These are phyloP conservation scores for Opisthograptis luteolata DNA, from an alignment of 2,888 invertebrate genomes.

Conservation along the genomic window DNA sequence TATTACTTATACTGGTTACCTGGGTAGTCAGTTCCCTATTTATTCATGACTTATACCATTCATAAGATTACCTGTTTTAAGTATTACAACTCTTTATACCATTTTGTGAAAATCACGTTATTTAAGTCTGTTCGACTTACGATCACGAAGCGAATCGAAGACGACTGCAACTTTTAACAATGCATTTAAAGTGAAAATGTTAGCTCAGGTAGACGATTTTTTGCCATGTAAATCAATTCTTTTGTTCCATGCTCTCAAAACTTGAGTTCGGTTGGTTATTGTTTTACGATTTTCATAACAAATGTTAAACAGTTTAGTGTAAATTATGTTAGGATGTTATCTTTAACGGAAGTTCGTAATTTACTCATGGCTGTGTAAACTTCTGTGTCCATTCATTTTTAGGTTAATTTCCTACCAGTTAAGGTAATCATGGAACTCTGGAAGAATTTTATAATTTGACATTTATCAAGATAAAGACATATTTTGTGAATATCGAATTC, in stretches of 20 bases:
- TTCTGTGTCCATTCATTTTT: constrained; percentile 15
- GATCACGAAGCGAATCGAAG: background rate
- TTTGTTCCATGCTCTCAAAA: constrained; percentile 55
- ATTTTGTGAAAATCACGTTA: no score
- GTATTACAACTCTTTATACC: no score
- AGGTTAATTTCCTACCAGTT: no score
- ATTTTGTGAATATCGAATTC: no score
- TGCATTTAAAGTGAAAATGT: background rate
- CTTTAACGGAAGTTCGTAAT: constrained; percentile 30
- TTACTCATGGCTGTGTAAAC: constrained; percentile 32
- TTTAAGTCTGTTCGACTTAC: background rate
- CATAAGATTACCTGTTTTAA: no score
- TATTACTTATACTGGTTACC: constrained; percentile 4
- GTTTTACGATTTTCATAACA: constrained; percentile 52
- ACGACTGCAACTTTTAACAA: background rate
- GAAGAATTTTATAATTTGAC: no score
- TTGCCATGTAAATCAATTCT: constrained; percentile 45
- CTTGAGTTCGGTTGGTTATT: constrained; percentile 41
- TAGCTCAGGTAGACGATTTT: constrained; percentile 66
- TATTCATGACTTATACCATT: no score
- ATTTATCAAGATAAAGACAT: no score
- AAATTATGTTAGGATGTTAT: constrained; percentile 25
- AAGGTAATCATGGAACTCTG: no score
- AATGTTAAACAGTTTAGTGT: constrained; percentile 27
- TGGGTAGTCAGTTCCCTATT: no score